A percentile compares a stretch with the other conserved stretches of the same genome.
phyloP scores from a whole-genome alignment of 35 echinoderm and acorn worm species.

The Apostichopus californicus region DNA sequence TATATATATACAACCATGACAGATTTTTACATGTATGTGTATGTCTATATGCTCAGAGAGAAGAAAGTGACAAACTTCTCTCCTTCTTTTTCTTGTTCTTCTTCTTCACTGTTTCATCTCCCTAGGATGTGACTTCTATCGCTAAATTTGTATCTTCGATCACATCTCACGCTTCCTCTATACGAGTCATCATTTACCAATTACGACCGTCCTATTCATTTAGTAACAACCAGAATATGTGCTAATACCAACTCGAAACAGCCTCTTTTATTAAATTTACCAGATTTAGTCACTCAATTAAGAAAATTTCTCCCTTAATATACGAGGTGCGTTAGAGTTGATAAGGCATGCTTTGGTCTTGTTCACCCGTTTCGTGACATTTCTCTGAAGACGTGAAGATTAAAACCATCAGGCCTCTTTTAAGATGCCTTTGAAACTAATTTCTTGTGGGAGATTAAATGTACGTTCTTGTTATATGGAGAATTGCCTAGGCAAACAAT shows the following conservation, averaged over 20 bases:
- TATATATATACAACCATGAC: no score
- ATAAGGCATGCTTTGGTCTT: not conserved
- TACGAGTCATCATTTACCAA: constrained; percentile 38
- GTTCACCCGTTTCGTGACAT: constrained; percentile 24
- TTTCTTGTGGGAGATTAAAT: constrained; percentile 39
- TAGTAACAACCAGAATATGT: constrained; percentile 54
- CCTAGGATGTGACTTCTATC: not conserved
- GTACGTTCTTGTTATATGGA: constrained; percentile 19
- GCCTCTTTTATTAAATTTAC: constrained; percentile 43
- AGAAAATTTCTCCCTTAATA: constrained; percentile 27
- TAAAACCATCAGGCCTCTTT: not conserved
- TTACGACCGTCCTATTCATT: constrained; percentile 23
- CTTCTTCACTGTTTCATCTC: not conserved
- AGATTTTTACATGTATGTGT: no score
- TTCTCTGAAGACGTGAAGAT: constrained; percentile 3
- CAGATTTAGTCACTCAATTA: constrained; percentile 55
- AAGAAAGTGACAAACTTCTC: not conserved
- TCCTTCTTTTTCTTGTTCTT: not conserved
- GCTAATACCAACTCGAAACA: constrained; percentile 47
- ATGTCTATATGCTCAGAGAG: no score
- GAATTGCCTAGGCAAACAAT: constrained; percentile 36
- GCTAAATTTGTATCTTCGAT: not conserved
- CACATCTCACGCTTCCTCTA: constrained; percentile 15
- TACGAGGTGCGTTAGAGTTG: constrained; percentile 21
- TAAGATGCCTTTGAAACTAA: constrained; percentile 50